Evolutionary conservation across 30 jellyfish, hydroid and myxozoan species (phyloP), one percentile per base, ranked within the genome.

Genomic region (Rhopilema esculentum): DNA sequence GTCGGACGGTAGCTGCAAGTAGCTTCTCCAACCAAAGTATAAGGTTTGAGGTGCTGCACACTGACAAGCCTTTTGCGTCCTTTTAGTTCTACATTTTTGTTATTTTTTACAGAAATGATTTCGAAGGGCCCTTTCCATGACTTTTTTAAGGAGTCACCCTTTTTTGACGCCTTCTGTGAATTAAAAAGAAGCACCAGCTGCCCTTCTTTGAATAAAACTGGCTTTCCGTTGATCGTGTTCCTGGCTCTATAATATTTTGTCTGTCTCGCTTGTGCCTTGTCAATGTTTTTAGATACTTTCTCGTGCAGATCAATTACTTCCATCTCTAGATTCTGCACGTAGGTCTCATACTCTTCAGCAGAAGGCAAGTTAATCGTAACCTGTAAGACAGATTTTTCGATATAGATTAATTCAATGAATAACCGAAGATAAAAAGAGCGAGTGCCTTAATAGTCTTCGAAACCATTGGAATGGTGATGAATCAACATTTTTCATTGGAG

Each of bases 21-120:
- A 40, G 57, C 57, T 40, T 40, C 57, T 40, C 57, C 57, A 40
- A 40, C 57, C 57, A 40, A 40, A 40, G 57, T 40, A 40, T 40
- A 66, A 33, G 77, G 77, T 23, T 66, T 66, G 51, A 66, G 77
- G 77, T 66, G 77, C 77, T 66, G 77, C 24, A 66, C 40, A 66
- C 40, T 66, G 32, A 66, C 77, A 29, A 66, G 30, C 52, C 50
- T 66, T 32, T 66, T 66, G 30, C 77, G 30, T 2, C 77, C 77
- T 66, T 66, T 32, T 32, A 66, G 19, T 66, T 66, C 7, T 20
- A 66, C 77, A 33, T 66, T 66, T 32, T 66, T 66, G 51, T 66
- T 66, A 21, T 23, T 21, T 7, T 0, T 66, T 66, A 66, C 23
- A 17, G 49, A 1, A 6, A 17, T 66, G 16, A 66, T 66, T 6